phyloP scores from a whole-genome alignment of 2,888 invertebrate species.

The Heliconius aoede region DNA sequence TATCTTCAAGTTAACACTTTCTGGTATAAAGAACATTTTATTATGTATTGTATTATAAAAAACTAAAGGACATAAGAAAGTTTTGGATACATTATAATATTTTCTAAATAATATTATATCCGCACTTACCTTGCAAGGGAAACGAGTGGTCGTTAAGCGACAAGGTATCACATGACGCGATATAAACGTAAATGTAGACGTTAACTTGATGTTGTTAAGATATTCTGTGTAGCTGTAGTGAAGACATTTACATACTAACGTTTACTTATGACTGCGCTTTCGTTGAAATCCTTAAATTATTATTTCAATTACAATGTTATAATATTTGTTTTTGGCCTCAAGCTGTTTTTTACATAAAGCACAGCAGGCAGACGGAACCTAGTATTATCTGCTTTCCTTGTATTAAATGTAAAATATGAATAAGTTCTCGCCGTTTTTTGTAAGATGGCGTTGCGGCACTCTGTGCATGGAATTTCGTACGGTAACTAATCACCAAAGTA shows the following conservation, averaged over 20 bases:
- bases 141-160: slow-evolving; percentile 15
- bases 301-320: neutral
- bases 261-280: neutral
- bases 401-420: no score
- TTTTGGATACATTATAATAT: no score
- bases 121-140: neutral
- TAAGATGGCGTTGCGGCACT: no score
- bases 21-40: neutral
- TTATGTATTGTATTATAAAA: no score
- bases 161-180: neutral
- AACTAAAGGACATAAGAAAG: no score
- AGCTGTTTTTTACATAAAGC: neutral
- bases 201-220: neutral
- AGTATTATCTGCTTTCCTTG: no score
- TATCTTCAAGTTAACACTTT: neutral
- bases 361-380: neutral
- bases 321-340: neutral
- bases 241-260: neutral
- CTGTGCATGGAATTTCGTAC: no score
- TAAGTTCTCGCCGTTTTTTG: no score
- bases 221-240: neutral
- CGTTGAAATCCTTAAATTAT: neutral
- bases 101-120: slow-evolving; percentile 16
- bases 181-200: neutral
- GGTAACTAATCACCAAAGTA: no score